These are phyloP conservation scores for Myotis vivesi DNA, from an alignment of 2,797 vertebrate genomes.

Conservation along the genomic window DNA sequence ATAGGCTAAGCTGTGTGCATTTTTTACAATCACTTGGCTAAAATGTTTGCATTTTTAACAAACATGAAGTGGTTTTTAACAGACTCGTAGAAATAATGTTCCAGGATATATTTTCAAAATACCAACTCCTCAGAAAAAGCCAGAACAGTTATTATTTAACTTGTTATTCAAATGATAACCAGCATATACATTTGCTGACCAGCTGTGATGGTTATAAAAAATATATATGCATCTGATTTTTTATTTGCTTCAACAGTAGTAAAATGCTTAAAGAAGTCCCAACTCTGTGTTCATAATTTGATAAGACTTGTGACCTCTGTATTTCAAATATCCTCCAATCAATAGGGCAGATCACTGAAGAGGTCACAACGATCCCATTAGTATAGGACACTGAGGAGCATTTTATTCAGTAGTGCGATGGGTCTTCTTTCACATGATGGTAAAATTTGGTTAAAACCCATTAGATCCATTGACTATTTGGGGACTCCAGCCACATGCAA, in stretches of 20 bases:
- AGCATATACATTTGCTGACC: neutral
- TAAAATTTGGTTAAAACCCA: slow-evolving; percentile 59
- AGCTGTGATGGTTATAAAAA: neutral
- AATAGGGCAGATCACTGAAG: neutral
- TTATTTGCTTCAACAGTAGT: slow-evolving; percentile 72
- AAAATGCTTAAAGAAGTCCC: slow-evolving; percentile 74
- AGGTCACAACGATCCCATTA: slow-evolving; percentile 8
- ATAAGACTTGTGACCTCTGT: slow-evolving; percentile 48
- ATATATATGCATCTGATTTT: slow-evolving; percentile 18
- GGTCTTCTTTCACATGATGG: neutral
- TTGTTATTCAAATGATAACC: neutral
- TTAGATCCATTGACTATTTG: slow-evolving; percentile 38
- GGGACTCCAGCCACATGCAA: neutral
- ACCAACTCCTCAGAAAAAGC: neutral
- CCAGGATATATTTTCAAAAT: slow-evolving; percentile 39
- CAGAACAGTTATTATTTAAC: neutral
- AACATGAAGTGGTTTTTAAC: neutral
- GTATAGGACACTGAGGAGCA: neutral
- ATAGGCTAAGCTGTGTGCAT: neutral
- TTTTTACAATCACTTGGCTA: neutral
- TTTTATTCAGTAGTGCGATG: slow-evolving; percentile 18
- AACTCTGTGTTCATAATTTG: slow-evolving; percentile 72
- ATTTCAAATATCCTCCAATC: slow-evolving; percentile 21
- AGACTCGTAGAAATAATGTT: neutral
- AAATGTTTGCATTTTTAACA: slow-evolving; percentile 38